Percentiles rank a stretch among this genome's conserved stretches.
Conservation (phyloP, 2,797 vertebrate genomes). For the Typhlichthys eigenmanni region DNA sequence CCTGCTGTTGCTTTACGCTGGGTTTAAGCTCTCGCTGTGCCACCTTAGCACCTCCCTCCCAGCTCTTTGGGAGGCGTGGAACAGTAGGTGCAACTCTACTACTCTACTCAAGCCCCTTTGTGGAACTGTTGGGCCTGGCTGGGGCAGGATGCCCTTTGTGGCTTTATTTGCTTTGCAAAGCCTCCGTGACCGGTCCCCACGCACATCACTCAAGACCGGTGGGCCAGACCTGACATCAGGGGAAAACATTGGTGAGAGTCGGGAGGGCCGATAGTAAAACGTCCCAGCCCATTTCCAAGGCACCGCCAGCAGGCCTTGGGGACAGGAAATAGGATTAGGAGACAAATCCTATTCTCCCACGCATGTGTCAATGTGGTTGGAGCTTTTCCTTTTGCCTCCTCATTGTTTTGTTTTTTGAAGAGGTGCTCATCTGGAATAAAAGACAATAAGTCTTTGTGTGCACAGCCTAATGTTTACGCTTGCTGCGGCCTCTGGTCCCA, state of each 20-base stretch:
- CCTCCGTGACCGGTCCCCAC: constrained; percentile 5
- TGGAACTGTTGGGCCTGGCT: neutral
- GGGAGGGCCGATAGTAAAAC: constrained; percentile 24
- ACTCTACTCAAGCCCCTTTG: constrained; percentile 22
- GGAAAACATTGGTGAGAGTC: constrained; percentile 18
- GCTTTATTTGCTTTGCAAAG: constrained; percentile 26
- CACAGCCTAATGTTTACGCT: constrained; percentile 59
- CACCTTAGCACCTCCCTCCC: constrained; percentile 55
- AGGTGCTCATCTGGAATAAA: constrained; percentile 72
- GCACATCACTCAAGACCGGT: constrained; percentile 13
- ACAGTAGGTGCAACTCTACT: constrained; percentile 4
- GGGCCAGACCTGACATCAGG: constrained; percentile 17
- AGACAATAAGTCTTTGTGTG: constrained; percentile 69
- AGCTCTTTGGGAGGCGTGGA: constrained; percentile 35
- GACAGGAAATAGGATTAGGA: constrained; percentile 78
- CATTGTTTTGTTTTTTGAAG: constrained; percentile 48
- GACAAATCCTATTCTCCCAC: constrained; percentile 65
- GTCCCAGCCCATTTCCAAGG: constrained; percentile 42
- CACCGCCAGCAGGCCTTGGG: constrained; percentile 56
- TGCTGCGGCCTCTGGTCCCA: constrained; percentile 18
- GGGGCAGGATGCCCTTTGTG: constrained; percentile 10
- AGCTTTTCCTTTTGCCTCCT: constrained; percentile 64
- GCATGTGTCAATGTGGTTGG: constrained; percentile 60
- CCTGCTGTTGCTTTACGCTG: constrained; percentile 48
- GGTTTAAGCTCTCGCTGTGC: constrained; percentile 21